Conservation (phyloP, 1,140 invertebrate genomes). For the Ridgeia piscesae region DNA sequence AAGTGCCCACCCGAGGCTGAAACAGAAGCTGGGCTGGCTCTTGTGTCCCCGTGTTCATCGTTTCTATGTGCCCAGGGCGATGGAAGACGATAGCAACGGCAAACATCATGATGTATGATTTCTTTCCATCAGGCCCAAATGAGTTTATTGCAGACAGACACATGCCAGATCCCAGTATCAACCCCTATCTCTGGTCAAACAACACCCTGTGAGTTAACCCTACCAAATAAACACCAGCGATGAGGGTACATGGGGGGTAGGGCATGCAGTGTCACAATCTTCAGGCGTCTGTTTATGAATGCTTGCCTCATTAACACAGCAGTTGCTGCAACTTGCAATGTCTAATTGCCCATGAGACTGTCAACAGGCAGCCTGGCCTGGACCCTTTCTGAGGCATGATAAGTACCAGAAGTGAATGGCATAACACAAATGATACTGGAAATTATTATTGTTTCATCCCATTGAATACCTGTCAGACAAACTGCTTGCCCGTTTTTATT, state of each 20-base stretch:
- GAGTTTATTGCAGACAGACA: background rate
- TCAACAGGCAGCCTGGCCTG: background rate
- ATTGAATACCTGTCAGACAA: background rate
- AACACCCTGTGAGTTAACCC: background rate
- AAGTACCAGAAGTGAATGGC: background rate
- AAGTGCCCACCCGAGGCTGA: background rate
- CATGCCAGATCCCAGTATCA: background rate
- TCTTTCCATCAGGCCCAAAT: background rate
- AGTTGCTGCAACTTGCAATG: background rate
- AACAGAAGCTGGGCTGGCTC: background rate
- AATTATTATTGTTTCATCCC: background rate
- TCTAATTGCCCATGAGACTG: conserved; percentile 4
- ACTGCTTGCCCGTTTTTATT: background rate
- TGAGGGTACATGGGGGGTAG: background rate
- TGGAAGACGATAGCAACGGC: background rate
- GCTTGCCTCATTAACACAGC: background rate
- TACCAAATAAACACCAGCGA: background rate
- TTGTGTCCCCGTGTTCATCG: background rate
- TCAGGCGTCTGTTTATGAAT: background rate
- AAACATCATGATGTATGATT: background rate
- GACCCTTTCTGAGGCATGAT: background rate
- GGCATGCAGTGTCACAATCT: background rate
- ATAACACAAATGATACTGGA: background rate
- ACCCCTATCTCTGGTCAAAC: background rate
- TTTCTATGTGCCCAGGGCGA: background rate